Conservation (phyloP, 1,140 invertebrate species). For the Leptinotarsa undecemlineata region DNA sequence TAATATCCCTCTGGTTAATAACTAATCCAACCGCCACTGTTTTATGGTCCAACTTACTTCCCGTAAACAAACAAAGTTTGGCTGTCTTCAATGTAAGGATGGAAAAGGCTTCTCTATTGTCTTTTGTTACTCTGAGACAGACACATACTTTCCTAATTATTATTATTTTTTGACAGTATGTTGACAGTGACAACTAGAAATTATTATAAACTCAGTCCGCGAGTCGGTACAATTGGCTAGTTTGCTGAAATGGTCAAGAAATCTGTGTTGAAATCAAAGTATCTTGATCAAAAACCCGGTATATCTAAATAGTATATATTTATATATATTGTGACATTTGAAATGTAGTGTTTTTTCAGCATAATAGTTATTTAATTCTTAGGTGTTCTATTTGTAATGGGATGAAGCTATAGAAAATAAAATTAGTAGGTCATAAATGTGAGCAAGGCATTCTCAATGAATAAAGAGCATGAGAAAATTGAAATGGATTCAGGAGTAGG, state of each 20-base stretch:
- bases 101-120: too few species aligned
- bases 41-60: too few species aligned
- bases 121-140: too few species aligned
- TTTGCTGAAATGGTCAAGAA: not conserved
- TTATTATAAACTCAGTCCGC: too few species aligned
- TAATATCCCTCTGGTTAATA: too few species aligned
- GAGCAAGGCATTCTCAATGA: slow-evolving; percentile 29
- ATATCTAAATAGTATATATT: not conserved
- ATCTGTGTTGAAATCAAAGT: not conserved
- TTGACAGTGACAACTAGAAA: too few species aligned
- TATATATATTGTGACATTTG: not conserved
- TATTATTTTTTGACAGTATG: too few species aligned
- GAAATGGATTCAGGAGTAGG: slow-evolving; percentile 65
- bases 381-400: not conserved
- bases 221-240: not conserved
- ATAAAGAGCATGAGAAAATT: slow-evolving; percentile 46
- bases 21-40: too few species aligned
- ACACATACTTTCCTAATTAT: too few species aligned
- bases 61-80: too few species aligned
- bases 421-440: slow-evolving; percentile 25
- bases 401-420: slow-evolving; percentile 18
- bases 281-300: not conserved
- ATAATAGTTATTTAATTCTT: not conserved
- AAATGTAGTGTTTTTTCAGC: slow-evolving; percentile 1
- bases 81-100: too few species aligned